Conservation (phyloP, 1,140 invertebrate genomes). For the Drosophila obscura region DNA sequence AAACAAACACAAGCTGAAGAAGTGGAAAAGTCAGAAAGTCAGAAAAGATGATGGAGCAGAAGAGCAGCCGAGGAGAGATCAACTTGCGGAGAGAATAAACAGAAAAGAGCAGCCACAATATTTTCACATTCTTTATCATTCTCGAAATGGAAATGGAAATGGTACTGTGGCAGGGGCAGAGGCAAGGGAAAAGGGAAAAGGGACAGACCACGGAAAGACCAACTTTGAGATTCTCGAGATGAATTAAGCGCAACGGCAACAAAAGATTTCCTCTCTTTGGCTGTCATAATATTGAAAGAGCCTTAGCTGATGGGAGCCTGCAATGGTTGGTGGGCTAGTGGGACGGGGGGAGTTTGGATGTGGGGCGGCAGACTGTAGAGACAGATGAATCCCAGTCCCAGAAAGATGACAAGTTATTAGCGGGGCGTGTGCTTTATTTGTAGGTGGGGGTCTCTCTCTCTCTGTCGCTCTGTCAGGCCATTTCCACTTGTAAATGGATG, state of each 20-base stretch:
- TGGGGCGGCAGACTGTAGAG: conserved; percentile 10
- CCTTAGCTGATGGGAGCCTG: neutral
- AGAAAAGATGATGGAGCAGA: conserved; percentile 4
- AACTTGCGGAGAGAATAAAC: conserved; percentile 65
- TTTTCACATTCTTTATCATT: conserved; percentile 60
- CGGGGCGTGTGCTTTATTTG: conserved; percentile 39
- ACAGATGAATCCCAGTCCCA: conserved; percentile 28
- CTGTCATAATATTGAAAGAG: conserved; percentile 62
- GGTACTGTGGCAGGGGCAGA: conserved; percentile 17
- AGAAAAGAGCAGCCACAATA: conserved; percentile 69
- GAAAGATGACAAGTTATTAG: conserved; percentile 75
- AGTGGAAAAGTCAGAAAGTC: neutral
- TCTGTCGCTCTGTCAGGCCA: too few species aligned
- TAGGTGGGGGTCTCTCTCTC: conserved; percentile 33
- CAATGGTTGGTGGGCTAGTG: conserved; percentile 12
- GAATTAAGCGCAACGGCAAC: conserved; percentile 60
- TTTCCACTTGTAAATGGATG: too few species aligned
- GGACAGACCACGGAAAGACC: conserved; percentile 40
- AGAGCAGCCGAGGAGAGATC: conserved; percentile 23
- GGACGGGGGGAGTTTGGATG: conserved; percentile 3
- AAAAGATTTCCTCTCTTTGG: conserved; percentile 66
- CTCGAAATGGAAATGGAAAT: conserved; percentile 71
- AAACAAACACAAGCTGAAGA: conserved; percentile 45
- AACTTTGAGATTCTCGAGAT: conserved; percentile 69
- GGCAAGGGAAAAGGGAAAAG: conserved; percentile 27